Base-by-base conservation (phyloP, 2,113 vertebrate genomes). In the Zosterops pallidus region DNA sequence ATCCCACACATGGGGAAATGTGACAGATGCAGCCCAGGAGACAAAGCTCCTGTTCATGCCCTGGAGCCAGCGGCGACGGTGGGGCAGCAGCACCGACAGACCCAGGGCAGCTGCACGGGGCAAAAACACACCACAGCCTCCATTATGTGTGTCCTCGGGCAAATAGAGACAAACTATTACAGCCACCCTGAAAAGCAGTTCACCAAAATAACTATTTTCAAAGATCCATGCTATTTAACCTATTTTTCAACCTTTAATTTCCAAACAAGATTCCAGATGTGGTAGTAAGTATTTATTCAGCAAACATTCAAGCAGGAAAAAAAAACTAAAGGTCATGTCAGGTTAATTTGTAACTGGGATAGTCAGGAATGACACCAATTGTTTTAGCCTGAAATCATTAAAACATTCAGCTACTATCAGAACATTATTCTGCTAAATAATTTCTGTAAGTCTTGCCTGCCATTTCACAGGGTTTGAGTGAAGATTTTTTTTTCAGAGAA, bases 311-410 rank as follows among this genome's bases (percentile, higher is more conserved):
- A 72, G 69, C 33, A 90, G 55, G 33, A 80, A 83, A 52, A 82
- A 85, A 41, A 19, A 11, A 2, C 44, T 92, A 64, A 80, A 93
- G 93, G 88, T 83, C 90, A 9, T 0, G 6, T 35, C 80, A 75
- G 76, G 92, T 96, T 97, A 97, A 97, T 96, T 56, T 96, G 57
- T 96, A 96, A 96, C 90, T 42, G 72, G 64, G 62, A 56, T 50
- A 78, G 76, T 56, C 56, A 77, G 75, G 70, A 92, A 83, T 47
- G 26, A 81, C 47, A 90, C 33, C 76, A 67, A 77, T 72, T 68
- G n/a, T 77, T 86, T 78, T 29, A 84, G 63, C 76, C 24, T 81
- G 25, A 65, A 81, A 90, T 62, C 26, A 12, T 46, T 68, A 33
- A 55, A 62, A 74, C 5, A n/a, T 2, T 31, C 46, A 69, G 57